phyloP scores from a whole-genome alignment of 1,140 invertebrate species.

The Vollenhovia emeryi region DNA sequence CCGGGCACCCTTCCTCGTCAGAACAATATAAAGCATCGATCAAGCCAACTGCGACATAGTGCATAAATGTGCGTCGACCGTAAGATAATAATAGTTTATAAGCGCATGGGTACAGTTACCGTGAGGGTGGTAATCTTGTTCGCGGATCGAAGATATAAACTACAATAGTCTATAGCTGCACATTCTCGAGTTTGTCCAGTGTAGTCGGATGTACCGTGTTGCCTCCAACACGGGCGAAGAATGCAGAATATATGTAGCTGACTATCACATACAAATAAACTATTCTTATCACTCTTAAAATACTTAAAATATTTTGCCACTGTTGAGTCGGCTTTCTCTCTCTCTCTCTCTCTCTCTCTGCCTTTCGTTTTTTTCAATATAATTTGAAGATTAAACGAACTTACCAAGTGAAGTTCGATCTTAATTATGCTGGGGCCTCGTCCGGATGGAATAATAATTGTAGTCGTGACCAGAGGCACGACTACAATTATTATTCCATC shows the following conservation, averaged over 20 bases:
- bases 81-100: slow-evolving; percentile 63
- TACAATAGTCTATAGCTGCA: slow-evolving; percentile 44
- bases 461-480: too few relatives aligned
- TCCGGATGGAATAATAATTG: not conserved
- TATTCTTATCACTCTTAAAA: slow-evolving; percentile 20
- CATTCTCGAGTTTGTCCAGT: slow-evolving; percentile 27
- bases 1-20: slow-evolving; percentile 36
- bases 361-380: too few relatives aligned
- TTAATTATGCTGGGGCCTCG: too few relatives aligned
- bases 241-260: slow-evolving; percentile 14
- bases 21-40: slow-evolving; percentile 53
- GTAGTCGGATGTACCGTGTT: slow-evolving; percentile 23
- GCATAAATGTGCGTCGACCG: slow-evolving; percentile 52
- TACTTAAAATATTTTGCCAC: not conserved
- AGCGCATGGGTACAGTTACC: slow-evolving; percentile 44
- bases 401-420: too few relatives aligned
- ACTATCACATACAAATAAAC: not conserved
- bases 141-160: slow-evolving; percentile 54
- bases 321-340: not conserved
- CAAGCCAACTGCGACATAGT: slow-evolving; percentile 34
- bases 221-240: slow-evolving; percentile 5
- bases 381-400: too few relatives aligned
- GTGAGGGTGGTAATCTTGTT: slow-evolving; percentile 23
- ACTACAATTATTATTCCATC: too few relatives aligned
- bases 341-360: not conserved